phyloP scores from a whole-genome alignment of 2,113 vertebrate species.

The Tetrao urogallus region DNA sequence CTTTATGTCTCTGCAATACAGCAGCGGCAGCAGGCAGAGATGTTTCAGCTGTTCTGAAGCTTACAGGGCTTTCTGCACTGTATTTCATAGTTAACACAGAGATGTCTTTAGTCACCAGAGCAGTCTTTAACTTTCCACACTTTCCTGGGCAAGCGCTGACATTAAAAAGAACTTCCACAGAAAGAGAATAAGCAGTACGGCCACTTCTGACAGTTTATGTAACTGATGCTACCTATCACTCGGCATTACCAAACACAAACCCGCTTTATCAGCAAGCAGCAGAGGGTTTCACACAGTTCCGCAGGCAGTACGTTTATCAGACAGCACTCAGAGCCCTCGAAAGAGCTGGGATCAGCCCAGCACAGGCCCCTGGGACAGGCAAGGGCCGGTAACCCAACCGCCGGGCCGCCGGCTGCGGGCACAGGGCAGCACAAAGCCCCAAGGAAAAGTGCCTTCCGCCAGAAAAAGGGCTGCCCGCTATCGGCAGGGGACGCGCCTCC shows the following conservation, averaged over 20 bases:
- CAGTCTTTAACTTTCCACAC: background rate
- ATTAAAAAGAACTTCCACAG: background rate
- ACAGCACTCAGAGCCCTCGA: fast-evolving
- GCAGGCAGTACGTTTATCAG: background rate
- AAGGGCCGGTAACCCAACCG: too few relatives aligned
- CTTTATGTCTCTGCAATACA: background rate
- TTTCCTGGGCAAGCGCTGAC: background rate
- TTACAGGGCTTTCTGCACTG: background rate
- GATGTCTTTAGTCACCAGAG: background rate
- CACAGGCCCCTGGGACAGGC: too few relatives aligned
- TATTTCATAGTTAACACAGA: background rate
- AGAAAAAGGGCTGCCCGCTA: background rate
- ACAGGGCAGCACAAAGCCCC: too few relatives aligned
- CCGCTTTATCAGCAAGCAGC: background rate
- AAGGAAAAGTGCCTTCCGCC: background rate
- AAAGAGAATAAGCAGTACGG: background rate
- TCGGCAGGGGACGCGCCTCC: background rate
- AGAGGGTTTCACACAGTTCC: fast-evolving
- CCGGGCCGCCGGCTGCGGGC: too few relatives aligned
- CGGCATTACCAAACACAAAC: background rate
- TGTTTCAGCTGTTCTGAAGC: background rate
- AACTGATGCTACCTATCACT: fast-evolving
- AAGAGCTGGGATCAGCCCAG: background rate
- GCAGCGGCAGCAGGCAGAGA: background rate
- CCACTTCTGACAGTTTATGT: background rate